Evolutionary conservation across 1,140 invertebrate species (phyloP).

Genomic region (Armadillidium nasatum): DNA sequence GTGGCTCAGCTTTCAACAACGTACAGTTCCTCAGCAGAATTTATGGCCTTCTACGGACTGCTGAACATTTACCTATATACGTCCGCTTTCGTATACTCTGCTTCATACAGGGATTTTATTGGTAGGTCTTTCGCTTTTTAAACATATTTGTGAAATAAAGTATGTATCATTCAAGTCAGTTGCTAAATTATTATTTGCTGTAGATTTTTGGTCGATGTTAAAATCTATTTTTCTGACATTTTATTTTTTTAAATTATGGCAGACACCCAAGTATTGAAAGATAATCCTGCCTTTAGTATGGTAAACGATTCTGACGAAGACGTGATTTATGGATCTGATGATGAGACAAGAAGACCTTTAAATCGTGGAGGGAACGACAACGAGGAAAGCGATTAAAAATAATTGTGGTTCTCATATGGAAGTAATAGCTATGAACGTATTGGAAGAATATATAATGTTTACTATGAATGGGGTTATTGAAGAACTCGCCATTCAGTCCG

Average conservation of each 20-base stretch:
- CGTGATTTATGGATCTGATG: conserved; percentile 89
- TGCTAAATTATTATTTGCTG: no score
- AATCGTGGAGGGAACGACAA: conserved; percentile 46
- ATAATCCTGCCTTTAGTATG: conserved; percentile 96
- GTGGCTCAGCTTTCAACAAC: conserved; percentile 61
- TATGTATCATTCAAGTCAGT: no score
- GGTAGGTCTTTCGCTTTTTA: conserved; percentile 56
- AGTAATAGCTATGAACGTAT: no score
- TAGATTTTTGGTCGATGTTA: no score
- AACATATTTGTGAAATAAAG: no score
- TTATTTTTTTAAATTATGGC: conserved; percentile 20
- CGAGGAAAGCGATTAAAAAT: conserved; percentile 44
- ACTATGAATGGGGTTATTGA: no score
- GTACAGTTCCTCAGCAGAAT: conserved; percentile 79
- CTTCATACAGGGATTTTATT: conserved; percentile 60
- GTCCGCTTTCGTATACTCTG: conserved; percentile 92
- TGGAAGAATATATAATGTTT: no score
- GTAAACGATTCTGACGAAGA: conserved; percentile 97
- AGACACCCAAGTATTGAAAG: conserved; percentile 87
- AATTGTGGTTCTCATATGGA: no score
- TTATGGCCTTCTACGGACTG: conserved; percentile 91
- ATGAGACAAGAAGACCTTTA: conserved; percentile 57
- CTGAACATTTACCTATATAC: conserved; percentile 90
- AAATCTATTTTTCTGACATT: no score
- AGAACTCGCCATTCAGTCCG: no score